Evolutionary conservation across 2,888 invertebrate genomes (phyloP).

Genomic region (Rhyacophila evoluta): DNA sequence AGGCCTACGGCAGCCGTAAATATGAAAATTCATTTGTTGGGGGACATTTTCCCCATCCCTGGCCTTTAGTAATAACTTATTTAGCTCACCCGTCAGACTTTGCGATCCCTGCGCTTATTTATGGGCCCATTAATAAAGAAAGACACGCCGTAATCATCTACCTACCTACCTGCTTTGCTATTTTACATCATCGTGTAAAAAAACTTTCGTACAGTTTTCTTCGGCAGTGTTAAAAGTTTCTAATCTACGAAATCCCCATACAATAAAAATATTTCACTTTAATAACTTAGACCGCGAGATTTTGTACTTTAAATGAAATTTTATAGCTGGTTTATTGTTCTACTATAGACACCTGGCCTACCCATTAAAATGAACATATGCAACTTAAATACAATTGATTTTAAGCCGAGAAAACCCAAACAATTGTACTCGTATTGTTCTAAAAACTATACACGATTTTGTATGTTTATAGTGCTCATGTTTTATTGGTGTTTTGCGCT

Average conservation of each 20-base stretch:
- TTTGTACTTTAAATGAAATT: too few relatives aligned
- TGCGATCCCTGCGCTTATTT: conserved; percentile 38
- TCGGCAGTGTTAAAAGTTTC: background rate
- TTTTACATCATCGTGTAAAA: conserved; percentile 3
- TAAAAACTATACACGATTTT: too few relatives aligned
- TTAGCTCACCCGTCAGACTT: conserved; percentile 27
- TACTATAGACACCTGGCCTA: too few relatives aligned
- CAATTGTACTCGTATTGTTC: too few relatives aligned
- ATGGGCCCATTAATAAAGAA: conserved; percentile 45
- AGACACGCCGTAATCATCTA: conserved; percentile 40
- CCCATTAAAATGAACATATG: too few relatives aligned
- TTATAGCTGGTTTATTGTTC: too few relatives aligned
- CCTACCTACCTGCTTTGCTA: conserved; percentile 20
- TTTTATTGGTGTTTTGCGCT: too few relatives aligned
- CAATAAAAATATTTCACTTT: background rate
- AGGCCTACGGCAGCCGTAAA: background rate
- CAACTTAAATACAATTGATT: too few relatives aligned
- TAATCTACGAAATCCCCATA: background rate
- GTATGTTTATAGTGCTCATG: too few relatives aligned
- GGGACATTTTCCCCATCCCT: conserved; percentile 38
- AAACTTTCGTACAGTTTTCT: background rate
- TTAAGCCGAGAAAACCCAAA: too few relatives aligned
- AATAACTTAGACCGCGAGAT: too few relatives aligned
- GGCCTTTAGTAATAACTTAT: conserved; percentile 39
- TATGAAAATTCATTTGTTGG: conserved; percentile 33